Evolutionary conservation across 2,888 invertebrate species (phyloP).

Genomic region (Heliconius aoede): DNA sequence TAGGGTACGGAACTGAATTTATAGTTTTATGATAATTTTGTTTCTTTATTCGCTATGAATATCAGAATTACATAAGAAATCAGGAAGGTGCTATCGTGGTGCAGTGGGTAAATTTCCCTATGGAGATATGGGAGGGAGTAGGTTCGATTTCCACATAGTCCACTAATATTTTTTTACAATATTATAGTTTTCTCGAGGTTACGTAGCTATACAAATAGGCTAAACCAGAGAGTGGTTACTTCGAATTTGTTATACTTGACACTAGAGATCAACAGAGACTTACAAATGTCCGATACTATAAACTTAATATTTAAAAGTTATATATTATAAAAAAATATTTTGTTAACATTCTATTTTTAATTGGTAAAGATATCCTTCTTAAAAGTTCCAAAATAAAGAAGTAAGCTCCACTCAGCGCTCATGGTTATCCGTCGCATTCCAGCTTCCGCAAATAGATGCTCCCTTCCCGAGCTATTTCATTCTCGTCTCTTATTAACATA

Average conservation of each 20-base stretch:
- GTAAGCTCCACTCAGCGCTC: background rate
- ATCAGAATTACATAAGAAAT: background rate
- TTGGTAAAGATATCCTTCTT: background rate
- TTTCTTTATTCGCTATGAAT: background rate
- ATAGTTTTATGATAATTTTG: background rate
- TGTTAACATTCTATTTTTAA: background rate
- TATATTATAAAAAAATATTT: background rate
- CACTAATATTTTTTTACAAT: too few species aligned
- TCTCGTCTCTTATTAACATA: conserved; percentile 19
- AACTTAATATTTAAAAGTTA: too few species aligned
- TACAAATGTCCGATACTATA: too few species aligned
- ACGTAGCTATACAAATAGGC: too few species aligned
- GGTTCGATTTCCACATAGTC: too few species aligned
- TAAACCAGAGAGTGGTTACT: too few species aligned
- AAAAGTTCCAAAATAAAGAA: background rate
- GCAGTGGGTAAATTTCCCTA: background rate
- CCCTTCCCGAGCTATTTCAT: conserved; percentile 25
- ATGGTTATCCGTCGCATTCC: conserved; percentile 30
- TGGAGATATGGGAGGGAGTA: too few species aligned
- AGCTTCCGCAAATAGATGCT: conserved; percentile 32
- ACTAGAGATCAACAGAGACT: too few species aligned
- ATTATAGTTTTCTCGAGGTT: too few species aligned
- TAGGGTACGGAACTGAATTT: background rate
- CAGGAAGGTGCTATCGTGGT: background rate
- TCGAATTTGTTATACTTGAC: too few species aligned